Conservation (phyloP, 2,888 invertebrate species). For the Drosophila lutescens region DNA sequence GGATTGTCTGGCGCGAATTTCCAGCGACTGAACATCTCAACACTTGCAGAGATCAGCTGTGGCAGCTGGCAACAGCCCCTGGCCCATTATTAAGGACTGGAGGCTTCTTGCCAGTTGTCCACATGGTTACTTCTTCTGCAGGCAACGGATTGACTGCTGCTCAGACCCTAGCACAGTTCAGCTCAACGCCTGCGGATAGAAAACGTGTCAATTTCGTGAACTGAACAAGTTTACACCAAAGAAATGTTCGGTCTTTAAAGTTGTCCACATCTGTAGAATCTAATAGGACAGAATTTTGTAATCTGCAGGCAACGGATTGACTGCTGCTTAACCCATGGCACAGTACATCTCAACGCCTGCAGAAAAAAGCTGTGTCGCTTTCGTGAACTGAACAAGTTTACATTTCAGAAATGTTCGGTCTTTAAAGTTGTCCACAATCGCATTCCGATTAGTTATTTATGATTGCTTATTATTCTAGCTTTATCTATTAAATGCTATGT, state of each 20-base stretch:
- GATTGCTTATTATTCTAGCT: not conserved
- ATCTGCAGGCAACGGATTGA: slow-evolving; percentile 55
- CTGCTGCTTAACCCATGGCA: slow-evolving; percentile 46
- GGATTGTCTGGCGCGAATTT: slow-evolving; percentile 48
- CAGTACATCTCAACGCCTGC: slow-evolving; percentile 73
- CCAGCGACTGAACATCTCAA: slow-evolving; percentile 57
- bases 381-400: slow-evolving; percentile 69
- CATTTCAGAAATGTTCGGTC: slow-evolving; percentile 59
- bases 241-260: slow-evolving; percentile 71
- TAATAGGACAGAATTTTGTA: not conserved
- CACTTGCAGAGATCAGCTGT: slow-evolving; percentile 52
- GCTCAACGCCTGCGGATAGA: slow-evolving; percentile 71
- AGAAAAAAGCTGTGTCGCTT: slow-evolving; percentile 60
- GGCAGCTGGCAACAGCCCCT: slow-evolving; percentile 16
- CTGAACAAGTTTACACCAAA: slow-evolving; percentile 54
- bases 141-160: slow-evolving; percentile 49
- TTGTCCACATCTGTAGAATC: slow-evolving; percentile 27
- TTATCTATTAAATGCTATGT: not conserved
- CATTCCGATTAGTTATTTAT: not conserved
- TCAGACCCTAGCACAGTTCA: slow-evolving; percentile 51
- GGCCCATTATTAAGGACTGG: slow-evolving; percentile 15
- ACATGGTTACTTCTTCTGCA: slow-evolving; percentile 22
- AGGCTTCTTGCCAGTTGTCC: slow-evolving; percentile 20
- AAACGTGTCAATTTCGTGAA: slow-evolving; percentile 67
- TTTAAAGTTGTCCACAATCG: slow-evolving; percentile 59